Percentiles rank a stretch among this genome's conserved stretches.
Evolutionary conservation across 2,888 invertebrate genomes (phyloP).

Genomic region (Terebella lapidaria): DNA sequence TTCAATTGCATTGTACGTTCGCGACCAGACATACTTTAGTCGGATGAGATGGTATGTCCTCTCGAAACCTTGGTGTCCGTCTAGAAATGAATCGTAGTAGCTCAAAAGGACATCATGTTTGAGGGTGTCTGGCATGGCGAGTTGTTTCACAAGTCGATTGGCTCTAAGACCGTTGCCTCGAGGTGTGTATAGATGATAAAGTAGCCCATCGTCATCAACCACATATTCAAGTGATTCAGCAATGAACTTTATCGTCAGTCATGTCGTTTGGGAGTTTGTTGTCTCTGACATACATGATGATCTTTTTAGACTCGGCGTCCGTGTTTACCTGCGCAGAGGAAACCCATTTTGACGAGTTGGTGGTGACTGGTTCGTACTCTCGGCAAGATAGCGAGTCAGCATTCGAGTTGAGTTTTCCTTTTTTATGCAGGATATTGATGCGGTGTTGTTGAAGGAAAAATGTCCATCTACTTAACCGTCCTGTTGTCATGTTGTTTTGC

Average conservation of each 20-base stretch:
- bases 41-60: slow-evolving; percentile 21
- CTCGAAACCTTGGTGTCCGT: slow-evolving; percentile 23
- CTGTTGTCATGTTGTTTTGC: slow-evolving; percentile 16
- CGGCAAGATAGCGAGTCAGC: slow-evolving; percentile 3
- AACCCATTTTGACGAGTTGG: not conserved
- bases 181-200: not conserved
- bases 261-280: not conserved
- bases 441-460: slow-evolving; percentile 20
- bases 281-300: not conserved
- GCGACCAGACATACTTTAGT: slow-evolving; percentile 24
- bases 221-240: not conserved
- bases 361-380: not conserved
- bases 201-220: not conserved
- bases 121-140: slow-evolving; percentile 11
- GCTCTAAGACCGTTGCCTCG: not conserved
- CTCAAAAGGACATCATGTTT: slow-evolving; percentile 18
- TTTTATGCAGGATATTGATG: not conserved
- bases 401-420: not conserved
- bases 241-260: not conserved
- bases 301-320: not conserved
- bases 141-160: not conserved
- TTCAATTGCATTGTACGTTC: slow-evolving; percentile 22
- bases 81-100: slow-evolving; percentile 20
- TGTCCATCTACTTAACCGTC: slow-evolving; percentile 23
- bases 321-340: not conserved